Evolutionary conservation across 2,113 vertebrate species (phyloP).

Genomic region (Synchiropus splendidus): DNA sequence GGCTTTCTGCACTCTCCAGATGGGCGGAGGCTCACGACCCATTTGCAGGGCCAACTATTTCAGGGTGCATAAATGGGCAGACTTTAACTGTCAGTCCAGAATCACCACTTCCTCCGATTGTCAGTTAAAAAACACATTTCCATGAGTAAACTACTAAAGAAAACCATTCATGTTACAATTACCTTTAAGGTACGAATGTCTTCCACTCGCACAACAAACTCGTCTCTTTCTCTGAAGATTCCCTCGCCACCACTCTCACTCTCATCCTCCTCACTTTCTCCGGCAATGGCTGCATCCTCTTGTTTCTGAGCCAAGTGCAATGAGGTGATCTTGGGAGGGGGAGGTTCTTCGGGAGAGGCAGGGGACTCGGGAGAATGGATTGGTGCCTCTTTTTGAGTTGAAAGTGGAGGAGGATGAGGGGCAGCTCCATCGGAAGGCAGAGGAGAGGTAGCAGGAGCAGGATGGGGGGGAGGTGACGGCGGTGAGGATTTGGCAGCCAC

Average conservation of each 20-base stretch:
- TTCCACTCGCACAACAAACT: conserved; percentile 85
- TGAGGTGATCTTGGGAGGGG: conserved; percentile 61
- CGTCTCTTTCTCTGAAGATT: conserved; percentile 84
- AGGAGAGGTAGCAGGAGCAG: conserved; percentile 30
- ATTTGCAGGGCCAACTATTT: conserved; percentile 79
- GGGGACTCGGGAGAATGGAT: conserved; percentile 51
- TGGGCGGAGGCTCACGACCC: conserved; percentile 82
- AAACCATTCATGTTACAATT: too few species aligned
- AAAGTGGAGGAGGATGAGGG: conserved; percentile 14
- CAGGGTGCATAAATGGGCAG: too few species aligned
- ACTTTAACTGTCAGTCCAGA: too few species aligned
- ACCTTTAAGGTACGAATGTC: conserved; percentile 85
- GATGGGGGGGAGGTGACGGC: conserved; percentile 16
- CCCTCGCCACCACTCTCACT: conserved; percentile 85
- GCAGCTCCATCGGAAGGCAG: conserved; percentile 11
- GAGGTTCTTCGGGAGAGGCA: conserved; percentile 59
- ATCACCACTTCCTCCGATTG: too few species aligned
- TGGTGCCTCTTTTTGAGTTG: conserved; percentile 39
- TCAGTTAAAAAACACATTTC: too few species aligned
- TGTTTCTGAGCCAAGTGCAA: conserved; percentile 88
- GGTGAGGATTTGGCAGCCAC: conserved; percentile 30
- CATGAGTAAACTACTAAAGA: too few species aligned
- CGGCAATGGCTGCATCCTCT: conserved; percentile 80
- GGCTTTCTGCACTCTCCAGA: conserved; percentile 90
- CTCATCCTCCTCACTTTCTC: conserved; percentile 84